Evolutionary conservation across 2,888 invertebrate species (phyloP), one percentile per base, ranked within the genome.

Genomic region (Dicranocentrus wangi): DNA sequence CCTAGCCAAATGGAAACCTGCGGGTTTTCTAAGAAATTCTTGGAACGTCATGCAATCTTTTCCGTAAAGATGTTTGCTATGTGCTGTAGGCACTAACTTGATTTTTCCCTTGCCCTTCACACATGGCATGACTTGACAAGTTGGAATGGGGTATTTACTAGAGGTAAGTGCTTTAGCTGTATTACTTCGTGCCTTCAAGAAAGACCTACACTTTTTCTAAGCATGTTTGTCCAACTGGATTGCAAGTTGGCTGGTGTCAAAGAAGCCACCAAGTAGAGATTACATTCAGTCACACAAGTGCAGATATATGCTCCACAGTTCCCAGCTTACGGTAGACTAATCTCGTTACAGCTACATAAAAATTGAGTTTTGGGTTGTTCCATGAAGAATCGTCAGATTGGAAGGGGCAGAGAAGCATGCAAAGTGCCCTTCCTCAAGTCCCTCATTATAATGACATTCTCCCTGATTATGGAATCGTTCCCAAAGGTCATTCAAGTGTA

Each of bases 31-130:
- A 43, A 72, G 72, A 28, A 43, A 47, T 72, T 72, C 72, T 51
- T 28, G 28, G 72, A 72, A 72, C 42, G 61, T 61, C 43, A 72
- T 72, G 72, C 28, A 72, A 72, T 61, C 60, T 27, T 58, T 60
- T 39, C 25, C 28, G 13, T 21, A 3, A 1, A 68, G 28, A 51
- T 51, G 51, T 51, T n/a, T 19, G 8, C 32, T 32, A 32, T 32
- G 51, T 51, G n/a, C 43, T 43, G n/a, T 51, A 17, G 19, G 51
- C 8, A 8, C 15, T 17, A 47, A 47, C 47, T 39, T 39, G 39
- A n/a, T n/a, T 32, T 58, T 15, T 28, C 8, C 63, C 27, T 63
- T 32, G 32, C 32, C 39, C 63, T 25, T 58, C 23, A 51, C 28
- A 28, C 17, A 27, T 58, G 58, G 21, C 58, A 15, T 58, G 58